Evolutionary conservation across 2,797 vertebrate species (phyloP).

Genomic region (Coregonus suidteri): DNA sequence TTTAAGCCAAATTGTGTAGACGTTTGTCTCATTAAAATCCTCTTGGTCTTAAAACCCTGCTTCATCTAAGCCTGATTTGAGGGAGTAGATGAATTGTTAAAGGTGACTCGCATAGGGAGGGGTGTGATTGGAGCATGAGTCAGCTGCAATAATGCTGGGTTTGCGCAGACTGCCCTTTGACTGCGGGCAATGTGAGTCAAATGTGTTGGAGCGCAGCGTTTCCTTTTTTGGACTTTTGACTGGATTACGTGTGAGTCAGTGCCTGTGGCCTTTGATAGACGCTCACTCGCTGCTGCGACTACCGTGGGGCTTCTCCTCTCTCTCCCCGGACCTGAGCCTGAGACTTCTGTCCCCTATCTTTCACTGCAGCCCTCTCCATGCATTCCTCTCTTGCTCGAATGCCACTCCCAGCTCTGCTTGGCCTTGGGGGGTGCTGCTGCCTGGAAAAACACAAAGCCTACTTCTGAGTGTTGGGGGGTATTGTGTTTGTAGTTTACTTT

Average conservation of each 20-base stretch:
- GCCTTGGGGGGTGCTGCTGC: background rate
- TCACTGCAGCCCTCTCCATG: background rate
- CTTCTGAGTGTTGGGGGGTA: background rate
- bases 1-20: background rate
- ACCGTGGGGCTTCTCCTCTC: slow-evolving; percentile 30
- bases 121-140: slow-evolving; percentile 34
- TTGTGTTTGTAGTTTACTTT: background rate
- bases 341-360: slow-evolving; percentile 12
- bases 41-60: background rate
- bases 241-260: slow-evolving; percentile 65
- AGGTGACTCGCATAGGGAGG: slow-evolving; percentile 37
- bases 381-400: slow-evolving; percentile 5
- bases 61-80: background rate
- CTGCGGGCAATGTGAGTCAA: slow-evolving; percentile 59
- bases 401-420: background rate
- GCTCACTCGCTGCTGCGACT: slow-evolving; percentile 35
- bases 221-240: slow-evolving; percentile 75
- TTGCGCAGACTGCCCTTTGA: slow-evolving; percentile 33
- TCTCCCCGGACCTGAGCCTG: background rate
- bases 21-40: slow-evolving; percentile 3
- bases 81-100: slow-evolving; percentile 19
- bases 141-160: slow-evolving; percentile 39
- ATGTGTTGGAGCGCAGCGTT: slow-evolving; percentile 48
- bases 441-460: no score
- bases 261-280: slow-evolving; percentile 39